These are phyloP conservation scores for Gymnoscopelus braueri DNA, from an alignment of 2,797 vertebrate genomes.

Conservation along the genomic window DNA sequence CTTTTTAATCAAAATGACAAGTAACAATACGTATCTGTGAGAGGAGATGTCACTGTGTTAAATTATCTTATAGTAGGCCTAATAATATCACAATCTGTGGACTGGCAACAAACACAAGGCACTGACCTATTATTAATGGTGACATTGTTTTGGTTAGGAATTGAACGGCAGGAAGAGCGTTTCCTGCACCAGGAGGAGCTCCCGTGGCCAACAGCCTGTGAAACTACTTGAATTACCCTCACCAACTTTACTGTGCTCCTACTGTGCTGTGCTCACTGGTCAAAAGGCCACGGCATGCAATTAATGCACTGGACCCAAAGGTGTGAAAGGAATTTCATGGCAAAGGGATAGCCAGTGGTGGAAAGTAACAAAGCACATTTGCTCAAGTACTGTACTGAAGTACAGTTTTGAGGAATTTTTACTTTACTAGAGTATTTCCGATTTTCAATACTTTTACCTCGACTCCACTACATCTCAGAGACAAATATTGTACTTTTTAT, in stretches of 20 bases:
- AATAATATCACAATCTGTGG: constrained; percentile 5
- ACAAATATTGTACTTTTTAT: no score
- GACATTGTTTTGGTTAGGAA: constrained; percentile 74
- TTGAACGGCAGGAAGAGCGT: constrained; percentile 70
- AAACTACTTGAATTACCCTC: constrained; percentile 69
- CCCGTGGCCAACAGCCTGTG: constrained; percentile 66
- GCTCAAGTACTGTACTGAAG: no score
- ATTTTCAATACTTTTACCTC: no score
- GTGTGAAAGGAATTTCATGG: constrained; percentile 57
- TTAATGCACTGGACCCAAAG: constrained; percentile 43
- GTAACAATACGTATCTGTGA: background rate
- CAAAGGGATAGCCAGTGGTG: background rate
- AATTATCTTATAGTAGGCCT: constrained; percentile 1
- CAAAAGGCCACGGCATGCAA: constrained; percentile 61
- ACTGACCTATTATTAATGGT: constrained; percentile 59
- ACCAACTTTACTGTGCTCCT: background rate
- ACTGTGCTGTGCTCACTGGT: constrained; percentile 43
- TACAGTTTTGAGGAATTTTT: no score
- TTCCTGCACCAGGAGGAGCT: constrained; percentile 71
- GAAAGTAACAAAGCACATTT: constrained; percentile 14
- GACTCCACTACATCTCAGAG: background rate
- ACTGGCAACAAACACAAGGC: constrained; percentile 36
- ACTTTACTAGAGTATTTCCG: no score
- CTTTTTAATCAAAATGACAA: constrained; percentile 6
- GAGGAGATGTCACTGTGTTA: background rate